These are phyloP conservation scores for Furcula furcula DNA, from an alignment of 2,888 invertebrate species.

Conservation along the genomic window DNA sequence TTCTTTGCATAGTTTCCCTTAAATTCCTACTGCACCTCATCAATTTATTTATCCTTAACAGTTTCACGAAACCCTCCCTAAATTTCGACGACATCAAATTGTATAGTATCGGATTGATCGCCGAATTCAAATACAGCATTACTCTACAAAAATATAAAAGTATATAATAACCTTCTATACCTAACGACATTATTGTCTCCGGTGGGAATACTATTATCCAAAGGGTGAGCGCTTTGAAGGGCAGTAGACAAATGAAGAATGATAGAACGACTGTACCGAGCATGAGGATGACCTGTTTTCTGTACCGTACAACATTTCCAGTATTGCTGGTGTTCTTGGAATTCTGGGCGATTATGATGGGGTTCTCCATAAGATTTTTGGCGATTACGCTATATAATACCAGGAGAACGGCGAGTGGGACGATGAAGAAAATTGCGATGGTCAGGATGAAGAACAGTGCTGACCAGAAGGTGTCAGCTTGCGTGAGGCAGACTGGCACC, in stretches of 20 bases:
- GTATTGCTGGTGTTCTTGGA: constrained; percentile 69
- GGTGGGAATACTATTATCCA: constrained; percentile 92
- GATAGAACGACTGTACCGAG: constrained; percentile 93
- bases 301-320: constrained; percentile 85
- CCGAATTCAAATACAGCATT: constrained; percentile 94
- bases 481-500: constrained; percentile 90
- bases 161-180: constrained; percentile 91
- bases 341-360: constrained; percentile 85
- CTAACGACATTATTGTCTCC: constrained; percentile 85
- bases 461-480: constrained; percentile 89
- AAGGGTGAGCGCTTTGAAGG: constrained; percentile 92
- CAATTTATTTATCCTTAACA: constrained; percentile 78
- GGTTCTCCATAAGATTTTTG: constrained; percentile 91
- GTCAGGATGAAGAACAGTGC: constrained; percentile 90
- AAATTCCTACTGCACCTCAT: constrained; percentile 68
- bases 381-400: constrained; percentile 93
- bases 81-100: constrained; percentile 96
- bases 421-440: constrained; percentile 91
- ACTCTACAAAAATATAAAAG: constrained; percentile 92
- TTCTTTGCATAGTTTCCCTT: constrained; percentile 81
- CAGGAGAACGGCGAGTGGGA: constrained; percentile 91
- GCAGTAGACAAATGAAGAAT: constrained; percentile 94
- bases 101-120: constrained; percentile 95
- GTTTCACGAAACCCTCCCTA: constrained; percentile 88
- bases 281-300: constrained; percentile 93